Evolutionary conservation across 2,888 invertebrate genomes (phyloP).

Genomic region (Myopa testacea): DNA sequence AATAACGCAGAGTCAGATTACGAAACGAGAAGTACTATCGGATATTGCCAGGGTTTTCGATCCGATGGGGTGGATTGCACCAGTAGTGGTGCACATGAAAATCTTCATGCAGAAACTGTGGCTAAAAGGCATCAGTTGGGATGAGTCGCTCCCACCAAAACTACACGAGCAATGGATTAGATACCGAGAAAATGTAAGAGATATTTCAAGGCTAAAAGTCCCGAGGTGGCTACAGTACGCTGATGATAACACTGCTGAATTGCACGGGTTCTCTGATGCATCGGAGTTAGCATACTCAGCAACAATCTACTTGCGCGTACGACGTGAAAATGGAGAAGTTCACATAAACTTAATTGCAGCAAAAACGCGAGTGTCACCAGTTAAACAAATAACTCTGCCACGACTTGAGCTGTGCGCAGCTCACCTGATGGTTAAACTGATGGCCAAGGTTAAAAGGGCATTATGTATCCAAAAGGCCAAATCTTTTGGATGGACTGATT

Average conservation of each 20-base stretch:
- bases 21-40: constrained; percentile 41
- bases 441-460: constrained; percentile 14
- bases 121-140: constrained; percentile 39
- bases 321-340: constrained; percentile 8
- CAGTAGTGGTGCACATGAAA: constrained; percentile 32
- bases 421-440: constrained; percentile 37
- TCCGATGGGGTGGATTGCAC: constrained; percentile 18
- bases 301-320: constrained; percentile 26
- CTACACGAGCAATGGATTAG: not conserved
- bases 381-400: constrained; percentile 40
- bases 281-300: constrained; percentile 42
- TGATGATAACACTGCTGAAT: constrained; percentile 21
- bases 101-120: constrained; percentile 43
- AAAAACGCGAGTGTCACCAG: constrained; percentile 40
- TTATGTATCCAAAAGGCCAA: not conserved
- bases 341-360: constrained; percentile 30
- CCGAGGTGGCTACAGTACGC: not conserved
- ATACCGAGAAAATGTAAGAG: not conserved
- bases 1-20: constrained; percentile 12
- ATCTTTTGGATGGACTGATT: constrained; percentile 21
- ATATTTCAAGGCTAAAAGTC: too few species aligned
- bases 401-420: constrained; percentile 43
- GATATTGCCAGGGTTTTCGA: constrained; percentile 35
- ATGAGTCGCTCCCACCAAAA: not conserved
- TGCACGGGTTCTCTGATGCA: constrained; percentile 43